A percentile compares a stretch with the other conserved stretches of the same genome.
Evolutionary conservation across 2,113 vertebrate species (phyloP).

Genomic region (Megalops atlanticus): DNA sequence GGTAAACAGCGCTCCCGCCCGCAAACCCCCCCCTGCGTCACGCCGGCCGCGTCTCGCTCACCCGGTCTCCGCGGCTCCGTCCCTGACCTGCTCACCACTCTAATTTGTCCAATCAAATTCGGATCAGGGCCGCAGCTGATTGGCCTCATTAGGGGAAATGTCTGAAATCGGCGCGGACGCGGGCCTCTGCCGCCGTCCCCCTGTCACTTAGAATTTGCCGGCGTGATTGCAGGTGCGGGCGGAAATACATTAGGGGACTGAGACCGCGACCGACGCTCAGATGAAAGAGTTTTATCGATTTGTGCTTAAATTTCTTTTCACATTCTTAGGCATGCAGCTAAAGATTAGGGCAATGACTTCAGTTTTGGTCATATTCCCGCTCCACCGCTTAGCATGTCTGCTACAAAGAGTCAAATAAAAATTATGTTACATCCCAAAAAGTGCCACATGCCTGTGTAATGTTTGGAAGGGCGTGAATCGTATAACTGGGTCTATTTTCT

Average conservation of each 20-base stretch:
- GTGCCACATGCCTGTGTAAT: too few relatives aligned
- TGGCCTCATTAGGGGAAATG: constrained; percentile 81
- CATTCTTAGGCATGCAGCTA: constrained; percentile 76
- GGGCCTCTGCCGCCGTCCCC: constrained; percentile 56
- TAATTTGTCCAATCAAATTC: constrained; percentile 80
- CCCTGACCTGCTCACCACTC: constrained; percentile 70
- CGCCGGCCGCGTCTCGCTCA: constrained; percentile 64
- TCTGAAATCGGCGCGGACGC: constrained; percentile 77
- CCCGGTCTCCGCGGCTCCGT: constrained; percentile 60
- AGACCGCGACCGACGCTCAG: constrained; percentile 66
- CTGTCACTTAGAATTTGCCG: constrained; percentile 77
- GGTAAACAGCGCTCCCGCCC: constrained; percentile 67
- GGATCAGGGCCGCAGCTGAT: constrained; percentile 74
- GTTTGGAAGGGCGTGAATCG: background rate
- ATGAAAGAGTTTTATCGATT: constrained; percentile 78
- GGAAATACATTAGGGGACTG: constrained; percentile 83
- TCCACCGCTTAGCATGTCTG: constrained; percentile 74
- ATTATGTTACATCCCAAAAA: too few relatives aligned
- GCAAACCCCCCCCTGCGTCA: constrained; percentile 64
- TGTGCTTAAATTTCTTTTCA: constrained; percentile 74
- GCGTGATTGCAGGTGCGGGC: constrained; percentile 77
- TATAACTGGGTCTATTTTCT: too few relatives aligned
- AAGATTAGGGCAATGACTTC: constrained; percentile 71
- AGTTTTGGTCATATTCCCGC: constrained; percentile 70
- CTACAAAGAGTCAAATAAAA: background rate